Evolutionary conservation across 2,113 vertebrate species (phyloP).

Genomic region (Fulica atra): DNA sequence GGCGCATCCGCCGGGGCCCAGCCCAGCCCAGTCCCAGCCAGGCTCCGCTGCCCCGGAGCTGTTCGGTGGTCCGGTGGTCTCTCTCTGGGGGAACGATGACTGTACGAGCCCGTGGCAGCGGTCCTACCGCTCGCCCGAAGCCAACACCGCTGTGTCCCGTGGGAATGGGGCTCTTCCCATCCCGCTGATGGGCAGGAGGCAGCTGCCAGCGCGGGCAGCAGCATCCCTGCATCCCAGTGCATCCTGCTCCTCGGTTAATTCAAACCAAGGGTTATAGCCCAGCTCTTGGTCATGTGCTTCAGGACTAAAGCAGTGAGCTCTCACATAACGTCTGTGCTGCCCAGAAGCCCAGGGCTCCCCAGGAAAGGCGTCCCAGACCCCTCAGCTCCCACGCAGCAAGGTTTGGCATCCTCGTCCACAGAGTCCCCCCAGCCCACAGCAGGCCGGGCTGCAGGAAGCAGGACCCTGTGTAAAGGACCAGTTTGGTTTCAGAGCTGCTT

Average conservation of each 20-base stretch:
- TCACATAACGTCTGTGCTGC: fast-evolving
- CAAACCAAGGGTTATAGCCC: fast-evolving
- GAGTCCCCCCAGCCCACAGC: fast-evolving
- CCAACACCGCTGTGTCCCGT: fast-evolving
- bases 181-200: fast-evolving
- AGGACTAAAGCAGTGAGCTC: neutral
- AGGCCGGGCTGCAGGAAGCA: neutral
- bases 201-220: fast-evolving
- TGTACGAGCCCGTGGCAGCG: fast-evolving
- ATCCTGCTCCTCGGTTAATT: fast-evolving
- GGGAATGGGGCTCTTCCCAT: neutral
- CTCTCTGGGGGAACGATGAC: neutral
- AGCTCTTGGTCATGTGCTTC: fast-evolving
- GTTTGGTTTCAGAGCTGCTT: neutral
- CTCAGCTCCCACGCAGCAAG: fast-evolving
- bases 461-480: neutral
- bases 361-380: fast-evolving
- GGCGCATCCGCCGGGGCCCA: neutral
- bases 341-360: neutral
- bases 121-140: neutral
- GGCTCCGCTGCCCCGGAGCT: neutral
- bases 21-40: neutral
- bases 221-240: neutral
- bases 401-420: fast-evolving
- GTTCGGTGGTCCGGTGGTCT: neutral